Conservation (phyloP, 2,113 vertebrate species). For the Indicator indicator region DNA sequence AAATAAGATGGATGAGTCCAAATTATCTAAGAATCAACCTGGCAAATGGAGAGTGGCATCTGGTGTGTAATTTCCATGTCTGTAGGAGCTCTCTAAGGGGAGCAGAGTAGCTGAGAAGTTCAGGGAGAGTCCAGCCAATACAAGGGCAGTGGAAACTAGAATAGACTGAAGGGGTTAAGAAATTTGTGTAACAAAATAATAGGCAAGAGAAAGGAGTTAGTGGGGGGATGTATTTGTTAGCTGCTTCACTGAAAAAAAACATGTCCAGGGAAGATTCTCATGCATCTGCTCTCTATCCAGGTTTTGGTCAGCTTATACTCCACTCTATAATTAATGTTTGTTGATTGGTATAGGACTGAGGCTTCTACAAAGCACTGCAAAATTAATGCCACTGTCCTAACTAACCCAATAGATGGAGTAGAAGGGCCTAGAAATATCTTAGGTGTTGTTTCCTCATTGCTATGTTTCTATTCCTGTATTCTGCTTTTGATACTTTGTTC, state of each 20-base stretch:
- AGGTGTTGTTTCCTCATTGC: not conserved
- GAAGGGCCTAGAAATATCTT: not conserved
- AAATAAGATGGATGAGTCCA: not conserved
- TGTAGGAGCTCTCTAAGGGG: not conserved
- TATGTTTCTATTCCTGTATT: not conserved
- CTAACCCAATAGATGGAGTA: not conserved
- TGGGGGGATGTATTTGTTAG: not conserved
- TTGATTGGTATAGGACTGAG: not conserved
- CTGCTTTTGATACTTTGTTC: not conserved
- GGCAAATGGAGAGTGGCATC: not conserved
- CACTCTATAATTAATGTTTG: not conserved
- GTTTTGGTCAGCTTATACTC: not conserved
- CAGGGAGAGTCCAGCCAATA: not conserved
- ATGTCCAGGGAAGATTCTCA: not conserved
- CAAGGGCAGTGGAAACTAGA: not conserved
- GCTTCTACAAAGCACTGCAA: not conserved
- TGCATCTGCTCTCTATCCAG: not conserved
- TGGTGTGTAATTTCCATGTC: not conserved
- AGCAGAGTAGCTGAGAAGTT: not conserved
- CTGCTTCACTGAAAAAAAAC: not conserved
- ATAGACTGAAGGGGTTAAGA: not conserved
- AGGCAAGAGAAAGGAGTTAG: not conserved
- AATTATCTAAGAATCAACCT: rapidly evolving
- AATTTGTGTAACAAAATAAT: not conserved
- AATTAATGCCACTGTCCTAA: not conserved